Evolutionary conservation across 2,888 invertebrate species (phyloP).

Genomic region (Lasioglossum oenotherae): DNA sequence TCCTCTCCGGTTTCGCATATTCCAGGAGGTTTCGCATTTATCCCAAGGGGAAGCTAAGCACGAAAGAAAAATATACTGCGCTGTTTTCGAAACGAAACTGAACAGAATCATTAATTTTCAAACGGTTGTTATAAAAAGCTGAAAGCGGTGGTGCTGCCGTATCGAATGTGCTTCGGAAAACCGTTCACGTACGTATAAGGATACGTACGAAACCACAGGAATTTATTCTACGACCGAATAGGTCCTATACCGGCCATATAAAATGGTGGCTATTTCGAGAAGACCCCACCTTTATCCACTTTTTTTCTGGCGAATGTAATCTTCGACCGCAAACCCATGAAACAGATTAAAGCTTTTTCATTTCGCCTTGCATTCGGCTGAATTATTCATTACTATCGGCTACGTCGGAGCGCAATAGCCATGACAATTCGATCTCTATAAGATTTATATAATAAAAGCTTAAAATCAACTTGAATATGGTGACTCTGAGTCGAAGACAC

Average conservation of each 20-base stretch:
- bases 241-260: slow-evolving; percentile 16
- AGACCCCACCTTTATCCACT: slow-evolving; percentile 23
- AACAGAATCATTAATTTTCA: slow-evolving; percentile 26
- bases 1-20: background rate
- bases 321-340: background rate
- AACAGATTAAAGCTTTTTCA: background rate
- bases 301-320: slow-evolving; percentile 17
- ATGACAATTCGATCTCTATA: background rate
- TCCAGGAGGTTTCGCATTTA: background rate
- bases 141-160: background rate
- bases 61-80: background rate
- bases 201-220: slow-evolving; percentile 24
- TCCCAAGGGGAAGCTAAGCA: background rate
- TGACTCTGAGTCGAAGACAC: no score
- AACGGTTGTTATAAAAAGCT: slow-evolving; percentile 12
- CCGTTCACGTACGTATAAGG: slow-evolving; percentile 32
- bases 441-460: no score
- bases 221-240: slow-evolving; percentile 35
- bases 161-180: slow-evolving; percentile 9
- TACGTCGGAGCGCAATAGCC: background rate
- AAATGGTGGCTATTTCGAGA: slow-evolving; percentile 27
- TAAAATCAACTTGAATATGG: no score
- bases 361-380: background rate
- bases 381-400: background rate
- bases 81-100: slow-evolving; percentile 9